Evolutionary conservation across 2,888 invertebrate genomes (phyloP).

Genomic region (Nomada ferruginata): DNA sequence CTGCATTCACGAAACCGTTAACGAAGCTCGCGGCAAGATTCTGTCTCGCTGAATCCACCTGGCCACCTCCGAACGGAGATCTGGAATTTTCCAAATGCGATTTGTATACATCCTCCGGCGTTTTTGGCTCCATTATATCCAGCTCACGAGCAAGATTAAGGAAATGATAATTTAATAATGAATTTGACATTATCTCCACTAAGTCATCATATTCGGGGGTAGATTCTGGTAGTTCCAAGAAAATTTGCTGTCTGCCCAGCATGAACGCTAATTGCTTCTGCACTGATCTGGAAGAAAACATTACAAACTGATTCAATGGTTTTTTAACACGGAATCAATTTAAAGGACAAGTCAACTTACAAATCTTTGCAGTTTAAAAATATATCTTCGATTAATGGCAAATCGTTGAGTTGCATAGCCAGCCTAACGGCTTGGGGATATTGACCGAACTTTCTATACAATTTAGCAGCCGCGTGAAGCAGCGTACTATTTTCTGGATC

Average conservation of each 20-base stretch:
- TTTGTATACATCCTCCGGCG: constrained; percentile 99
- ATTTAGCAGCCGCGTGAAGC: constrained; percentile 91
- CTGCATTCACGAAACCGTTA: constrained; percentile 99
- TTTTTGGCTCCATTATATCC: constrained; percentile 99
- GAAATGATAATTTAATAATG: constrained; percentile 96
- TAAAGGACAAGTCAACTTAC: constrained; percentile 85
- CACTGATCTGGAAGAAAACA: constrained; percentile 87
- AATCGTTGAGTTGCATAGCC: constrained; percentile 95
- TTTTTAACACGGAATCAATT: neutral
- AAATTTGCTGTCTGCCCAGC: constrained; percentile 96
- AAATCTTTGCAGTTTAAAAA: constrained; percentile 93
- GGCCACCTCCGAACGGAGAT: constrained; percentile 90
- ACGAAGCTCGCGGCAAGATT: constrained; percentile 99
- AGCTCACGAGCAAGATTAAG: constrained; percentile 96
- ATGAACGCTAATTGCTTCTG: constrained; percentile 98
- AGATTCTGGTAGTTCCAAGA: constrained; percentile 90
- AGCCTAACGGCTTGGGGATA: constrained; percentile 95
- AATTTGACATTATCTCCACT: constrained; percentile 95
- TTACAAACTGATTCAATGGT: neutral
- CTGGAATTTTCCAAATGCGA: constrained; percentile 96
- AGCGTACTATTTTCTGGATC: constrained; percentile 96
- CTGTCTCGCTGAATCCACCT: constrained; percentile 97
- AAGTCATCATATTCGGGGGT: constrained; percentile 90
- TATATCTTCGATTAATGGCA: constrained; percentile 91
- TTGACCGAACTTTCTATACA: constrained; percentile 94